A percentile compares a stretch with the other conserved stretches of the same genome.
Evolutionary conservation across 2,797 vertebrate genomes (phyloP).

Genomic region (Todus mexicanus): DNA sequence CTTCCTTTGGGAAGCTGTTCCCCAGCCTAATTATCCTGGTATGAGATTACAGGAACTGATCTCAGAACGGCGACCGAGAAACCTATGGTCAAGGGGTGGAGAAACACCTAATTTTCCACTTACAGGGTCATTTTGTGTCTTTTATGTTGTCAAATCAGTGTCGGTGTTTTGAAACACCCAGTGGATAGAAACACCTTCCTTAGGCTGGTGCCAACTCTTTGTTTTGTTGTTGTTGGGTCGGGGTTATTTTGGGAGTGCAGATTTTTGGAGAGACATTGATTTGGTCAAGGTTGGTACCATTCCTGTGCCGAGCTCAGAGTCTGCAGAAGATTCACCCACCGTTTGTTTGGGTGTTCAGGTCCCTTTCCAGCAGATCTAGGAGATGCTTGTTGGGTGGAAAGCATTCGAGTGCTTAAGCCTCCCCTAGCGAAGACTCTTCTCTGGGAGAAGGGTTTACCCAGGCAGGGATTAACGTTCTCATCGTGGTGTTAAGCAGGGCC

Average conservation of each 20-base stretch:
- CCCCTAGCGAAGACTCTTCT: background rate
- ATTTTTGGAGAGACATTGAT: background rate
- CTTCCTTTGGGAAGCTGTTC: conserved; percentile 41
- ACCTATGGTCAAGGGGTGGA: background rate
- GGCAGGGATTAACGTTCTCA: background rate
- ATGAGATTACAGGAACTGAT: conserved; percentile 42
- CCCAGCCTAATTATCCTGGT: conserved; percentile 3
- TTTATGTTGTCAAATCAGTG: background rate
- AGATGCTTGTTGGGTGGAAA: background rate
- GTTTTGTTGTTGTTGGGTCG: background rate
- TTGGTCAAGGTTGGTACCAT: background rate
- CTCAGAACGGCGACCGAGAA: background rate
- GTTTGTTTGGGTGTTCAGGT: background rate
- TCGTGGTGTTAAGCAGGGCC: background rate
- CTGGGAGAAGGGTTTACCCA: background rate
- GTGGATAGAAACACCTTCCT: background rate
- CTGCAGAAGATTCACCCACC: background rate
- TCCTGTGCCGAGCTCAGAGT: background rate
- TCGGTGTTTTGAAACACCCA: background rate
- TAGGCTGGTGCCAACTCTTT: background rate
- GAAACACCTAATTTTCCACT: background rate
- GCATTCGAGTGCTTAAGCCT: background rate
- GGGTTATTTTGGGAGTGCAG: background rate
- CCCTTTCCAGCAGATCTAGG: background rate
- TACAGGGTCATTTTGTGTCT: background rate